Evolutionary conservation across 2,113 vertebrate species (phyloP), one percentile per base, ranked within the genome.

Genomic region (Malurus elegans): DNA sequence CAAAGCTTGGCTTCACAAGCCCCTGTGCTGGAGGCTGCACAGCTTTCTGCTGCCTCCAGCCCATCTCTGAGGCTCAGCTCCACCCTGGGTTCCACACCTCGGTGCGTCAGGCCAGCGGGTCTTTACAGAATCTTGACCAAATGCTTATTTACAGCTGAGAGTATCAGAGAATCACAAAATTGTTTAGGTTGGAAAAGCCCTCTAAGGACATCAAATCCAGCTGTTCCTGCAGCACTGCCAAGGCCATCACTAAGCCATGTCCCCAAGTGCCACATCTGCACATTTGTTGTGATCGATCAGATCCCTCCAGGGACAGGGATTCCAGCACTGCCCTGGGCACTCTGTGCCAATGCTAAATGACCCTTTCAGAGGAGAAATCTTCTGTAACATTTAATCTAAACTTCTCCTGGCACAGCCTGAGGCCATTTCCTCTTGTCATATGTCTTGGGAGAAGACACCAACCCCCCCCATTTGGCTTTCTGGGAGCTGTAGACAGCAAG

Each of bases 61-160:
- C 29, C 44, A 6, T 3, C 1, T 1, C 32, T 24, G 32, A 1
- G 1, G 56, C 76, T 72, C 70, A n/a, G 32, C 53, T 82, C 74
- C 85, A 12, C 0, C 8, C 40, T 9, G 28, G 19, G 31, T 1
- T 0, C 17, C 9, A 20, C 15, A 13, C 38, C 69, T 50, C 2
- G 2, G 2, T 4, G 0, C 38, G 8, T 15, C 42, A 32, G 38
- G n/a, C 48, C 51, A 47, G n/a, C 0, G 0, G 28, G 21, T 40
- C 42, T 5, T 4, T 11, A 2, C 0, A 16, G 47, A 2, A 5
- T 26, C 48, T 31, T 50, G 32, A 42, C 34, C 53, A 31, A 66
- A 9, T 12, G 1, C 6, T 57, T 18, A 0, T 1, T 14, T 6
- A 14, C 54, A 36, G 29, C 38, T 38, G 44, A 60, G 20, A 51